Conservation (phyloP, 2,113 vertebrate genomes). For the Aspiorhynchus laticeps region DNA sequence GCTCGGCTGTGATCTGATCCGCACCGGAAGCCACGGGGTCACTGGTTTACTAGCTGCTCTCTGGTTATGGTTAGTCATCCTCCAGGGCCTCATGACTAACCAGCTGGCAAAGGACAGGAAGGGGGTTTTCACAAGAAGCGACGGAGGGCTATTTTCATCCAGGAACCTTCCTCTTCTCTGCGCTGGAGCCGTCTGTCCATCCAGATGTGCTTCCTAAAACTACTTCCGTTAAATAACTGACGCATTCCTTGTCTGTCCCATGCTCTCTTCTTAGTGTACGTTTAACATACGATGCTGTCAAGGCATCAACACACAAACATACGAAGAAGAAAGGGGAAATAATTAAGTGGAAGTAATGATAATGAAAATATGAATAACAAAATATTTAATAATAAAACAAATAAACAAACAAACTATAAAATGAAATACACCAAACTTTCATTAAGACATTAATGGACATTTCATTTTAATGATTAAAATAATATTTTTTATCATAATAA, state of each 20-base stretch:
- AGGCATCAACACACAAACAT: not conserved
- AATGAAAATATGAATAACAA: not conserved
- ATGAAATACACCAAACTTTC: not conserved
- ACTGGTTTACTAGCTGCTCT: conserved; percentile 37
- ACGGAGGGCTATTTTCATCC: conserved; percentile 66
- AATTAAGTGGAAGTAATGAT: not conserved
- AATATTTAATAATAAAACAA: not conserved
- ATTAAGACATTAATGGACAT: not conserved
- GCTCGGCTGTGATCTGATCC: not conserved
- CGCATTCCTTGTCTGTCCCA: not conserved
- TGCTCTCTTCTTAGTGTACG: not conserved
- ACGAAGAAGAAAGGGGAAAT: no score
- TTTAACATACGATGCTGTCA: not conserved
- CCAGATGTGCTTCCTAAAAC: conserved; percentile 76
- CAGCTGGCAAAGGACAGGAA: conserved; percentile 51
- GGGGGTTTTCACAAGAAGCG: conserved; percentile 58
- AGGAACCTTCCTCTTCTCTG: conserved; percentile 65
- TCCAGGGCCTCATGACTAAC: conserved; percentile 68
- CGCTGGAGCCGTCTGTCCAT: conserved; percentile 62
- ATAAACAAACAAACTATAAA: not conserved
- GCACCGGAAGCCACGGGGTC: conserved; percentile 33
- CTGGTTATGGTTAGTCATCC: conserved; percentile 53
- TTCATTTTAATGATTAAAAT: not conserved
- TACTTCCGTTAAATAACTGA: conserved; percentile 61
- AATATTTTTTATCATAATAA: not conserved